Evolutionary conservation across 2,888 invertebrate genomes (phyloP), one percentile per base, ranked within the genome.

Genomic region (Cheilosia pagana): DNA sequence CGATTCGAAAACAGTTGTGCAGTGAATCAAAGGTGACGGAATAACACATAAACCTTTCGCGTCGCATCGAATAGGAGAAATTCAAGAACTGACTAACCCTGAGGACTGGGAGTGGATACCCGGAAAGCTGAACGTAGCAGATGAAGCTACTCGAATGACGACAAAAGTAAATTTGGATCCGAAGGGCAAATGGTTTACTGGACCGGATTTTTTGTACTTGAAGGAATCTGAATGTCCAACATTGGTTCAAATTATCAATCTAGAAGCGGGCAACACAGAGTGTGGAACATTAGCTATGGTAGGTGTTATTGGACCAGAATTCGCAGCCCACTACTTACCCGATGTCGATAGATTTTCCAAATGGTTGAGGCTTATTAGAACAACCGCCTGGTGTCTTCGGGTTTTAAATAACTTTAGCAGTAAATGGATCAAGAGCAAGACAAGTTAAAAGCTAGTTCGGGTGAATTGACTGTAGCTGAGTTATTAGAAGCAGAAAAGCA

Each of bases 1-100:
- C 3, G 88, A 88, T 57, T 88, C 87, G 16, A 53, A 12, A n/a
- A 52, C 52, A 10, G 52, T 52, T 43, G 45, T 45, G 16, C 52
- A 12, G 52, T 52, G 52, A 25, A 52, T 52, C 14, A 52, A 52
- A 5, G 52, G 52, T n/a, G 52, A 52, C 14, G 52, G 52, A 25
- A 12, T n/a, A 52, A 14, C n/a, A 14, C 25, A 52, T 25, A 52
- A 52, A n/a, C 52, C 52, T 25, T 52, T 25, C n/a, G 52, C 25
- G 14, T 23, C 52, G 0, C 19, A 48, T 21, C 31, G 19, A 55
- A 25, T 25, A 25, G 25, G 25, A 25, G 25, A 25, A 25, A 25
- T 25, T 25, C 25, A 25, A 25, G 25, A 25, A 25, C 1, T 25
- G 25, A 25, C 25, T 25, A 6, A 5, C 31, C 3, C 25, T 23